Evolutionary conservation across 2,113 vertebrate species (phyloP), one percentile per base, ranked within the genome.

Genomic region (Pica pica): DNA sequence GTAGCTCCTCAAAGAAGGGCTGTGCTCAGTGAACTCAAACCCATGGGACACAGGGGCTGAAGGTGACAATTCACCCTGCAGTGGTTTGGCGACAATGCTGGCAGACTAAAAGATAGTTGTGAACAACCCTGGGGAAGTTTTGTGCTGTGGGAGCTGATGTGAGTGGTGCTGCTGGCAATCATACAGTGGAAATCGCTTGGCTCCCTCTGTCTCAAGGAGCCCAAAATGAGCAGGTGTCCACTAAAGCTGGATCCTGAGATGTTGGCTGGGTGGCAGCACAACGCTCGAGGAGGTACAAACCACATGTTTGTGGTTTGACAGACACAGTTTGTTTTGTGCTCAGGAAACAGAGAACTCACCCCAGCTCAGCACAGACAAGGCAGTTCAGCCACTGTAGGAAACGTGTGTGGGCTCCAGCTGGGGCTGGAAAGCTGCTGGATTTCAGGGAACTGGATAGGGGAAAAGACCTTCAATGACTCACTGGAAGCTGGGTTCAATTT

Each of bases 221-320:
- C 55, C 37, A 30, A 50, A 70, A 27, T 2, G 30, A 82, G 89
- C 52, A 84, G 60, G 18, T 79, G 61, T 13, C 61, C 30, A 21
- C 16, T 76, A 9, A 23, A 49, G 70, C 49, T 52, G 65, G 24
- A 31, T 55, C 39, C 42, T 74, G 26, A 50, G 35, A 23, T 5
- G 18, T 5, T 17, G 46, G 65, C 87, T 37, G 56, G 26, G 2
- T 7, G 22, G 69, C 18, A 23, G 52, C 28, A 53, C 18, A 11
- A 7, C 8, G 14, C 35, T 21, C 0, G 2, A 30, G 7, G 73
- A 75, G 35, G 9, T 2, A 6, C 27, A 30, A 37, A 24, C 7
- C 65, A 13, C 20, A 0, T 1, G 13, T 3, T 3, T 75, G 71
- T 49, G 90, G 79, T 70, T 74, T 52, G 7, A 57, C 16, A 31